Evolutionary conservation across 1,140 invertebrate genomes (phyloP), one percentile per base, ranked within the genome.

Genomic region (Ptiloglossa arizonensis): DNA sequence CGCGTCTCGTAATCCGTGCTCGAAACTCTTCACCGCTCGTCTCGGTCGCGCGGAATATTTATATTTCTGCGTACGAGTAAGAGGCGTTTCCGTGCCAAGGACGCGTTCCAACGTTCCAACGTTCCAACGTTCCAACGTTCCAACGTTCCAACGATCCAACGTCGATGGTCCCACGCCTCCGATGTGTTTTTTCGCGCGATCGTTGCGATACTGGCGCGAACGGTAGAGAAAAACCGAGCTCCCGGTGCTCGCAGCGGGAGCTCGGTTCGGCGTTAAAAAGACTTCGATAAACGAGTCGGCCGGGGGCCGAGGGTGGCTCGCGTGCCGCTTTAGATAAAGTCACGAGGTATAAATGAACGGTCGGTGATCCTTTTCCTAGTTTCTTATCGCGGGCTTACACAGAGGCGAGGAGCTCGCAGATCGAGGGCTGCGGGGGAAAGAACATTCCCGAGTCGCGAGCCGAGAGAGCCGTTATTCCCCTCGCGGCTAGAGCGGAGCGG

Each of bases 31-130:
- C n/a, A n/a, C n/a, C n/a, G n/a, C n/a, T n/a, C n/a, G n/a, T n/a
- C n/a, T n/a, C n/a, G n/a, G 19, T 22, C 19, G 35, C 17, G 13
- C 69, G 46, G 69, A 76, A 68, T 69, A 76, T 69, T 76, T 64
- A n/a, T n/a, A 69, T 59, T 27, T 29, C 29, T 59, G 54, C 64
- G 64, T 76, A 48, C 11, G 56, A 64, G 64, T n/a, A 76, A 75
- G 57, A 56, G 38, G 54, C 64, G 32, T 76, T 69, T 69, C 22
- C 73, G 29, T 69, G 73, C 64, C 73, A 76, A 76, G 64, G 73
- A 60, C 73, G 22, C 24, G 17, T 27, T 35, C 44, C 19, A 50
- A 15, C 29, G 27, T 19, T 54, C 38, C 19, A n/a, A n/a, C 60
- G 19, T n/a, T n/a, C n/a, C n/a, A n/a, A n/a, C n/a, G n/a, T n/a